A percentile compares a stretch with the other conserved stretches of the same genome.
phyloP scores from a whole-genome alignment of 2,113 vertebrate genomes.

The Etia nguti region DNA sequence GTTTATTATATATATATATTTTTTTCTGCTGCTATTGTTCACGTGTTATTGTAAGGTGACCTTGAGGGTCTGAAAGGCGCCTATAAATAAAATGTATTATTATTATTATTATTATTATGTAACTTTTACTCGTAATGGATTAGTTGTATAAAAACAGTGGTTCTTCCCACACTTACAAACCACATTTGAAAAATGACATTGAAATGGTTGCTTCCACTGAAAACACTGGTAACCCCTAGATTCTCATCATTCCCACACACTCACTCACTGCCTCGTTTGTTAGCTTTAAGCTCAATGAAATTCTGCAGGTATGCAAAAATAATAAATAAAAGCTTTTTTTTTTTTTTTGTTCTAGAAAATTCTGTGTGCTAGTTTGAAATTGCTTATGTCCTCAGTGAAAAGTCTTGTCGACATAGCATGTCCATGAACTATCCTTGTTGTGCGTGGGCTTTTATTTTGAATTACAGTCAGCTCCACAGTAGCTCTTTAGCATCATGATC shows the following conservation, averaged over 20 bases:
- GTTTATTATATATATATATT: no score
- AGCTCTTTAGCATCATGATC: background rate
- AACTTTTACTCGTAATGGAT: background rate
- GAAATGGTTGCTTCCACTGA: background rate
- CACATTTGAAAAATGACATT: background rate
- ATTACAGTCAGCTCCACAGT: background rate
- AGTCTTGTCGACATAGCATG: rapidly evolving
- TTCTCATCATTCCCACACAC: background rate
- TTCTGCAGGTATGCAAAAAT: background rate
- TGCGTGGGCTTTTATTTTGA: background rate
- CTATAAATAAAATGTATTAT: no score
- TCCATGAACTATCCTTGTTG: background rate
- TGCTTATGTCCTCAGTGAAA: rapidly evolving
- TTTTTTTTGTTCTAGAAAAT: background rate
- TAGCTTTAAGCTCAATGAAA: background rate
- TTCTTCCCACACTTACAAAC: background rate
- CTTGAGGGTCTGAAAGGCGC: no score
- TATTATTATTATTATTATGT: no score
- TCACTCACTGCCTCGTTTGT: background rate
- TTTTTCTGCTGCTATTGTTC: no score
- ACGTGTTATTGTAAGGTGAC: no score
- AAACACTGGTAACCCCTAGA: background rate
- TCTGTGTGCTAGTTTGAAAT: background rate
- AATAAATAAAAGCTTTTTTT: background rate
- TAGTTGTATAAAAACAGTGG: background rate